Evolutionary conservation across 2,113 vertebrate genomes (phyloP).

Genomic region (Myiozetetes cayanensis): DNA sequence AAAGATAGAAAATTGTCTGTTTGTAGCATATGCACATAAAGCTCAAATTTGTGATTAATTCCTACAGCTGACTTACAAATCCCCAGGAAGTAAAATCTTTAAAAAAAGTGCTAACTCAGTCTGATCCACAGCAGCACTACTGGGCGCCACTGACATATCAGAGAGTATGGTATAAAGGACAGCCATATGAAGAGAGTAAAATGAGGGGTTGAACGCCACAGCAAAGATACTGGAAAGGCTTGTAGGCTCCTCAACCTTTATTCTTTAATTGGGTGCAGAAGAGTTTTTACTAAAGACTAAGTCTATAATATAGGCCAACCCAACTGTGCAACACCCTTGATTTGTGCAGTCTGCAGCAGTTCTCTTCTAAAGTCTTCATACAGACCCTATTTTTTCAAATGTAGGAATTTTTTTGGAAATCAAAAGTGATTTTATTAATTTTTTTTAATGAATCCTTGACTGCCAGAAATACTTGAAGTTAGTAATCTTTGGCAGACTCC

Average conservation of each 20-base stretch:
- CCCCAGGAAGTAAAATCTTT: background rate
- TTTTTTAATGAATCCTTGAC: slow-evolving; percentile 74
- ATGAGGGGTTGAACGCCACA: slow-evolving; percentile 72
- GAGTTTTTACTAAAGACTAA: slow-evolving; percentile 72
- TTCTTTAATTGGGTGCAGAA: slow-evolving; percentile 78
- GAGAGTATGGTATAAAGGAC: slow-evolving; percentile 44
- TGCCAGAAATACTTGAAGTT: slow-evolving; percentile 63
- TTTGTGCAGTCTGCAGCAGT: slow-evolving; percentile 67
- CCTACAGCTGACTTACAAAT: slow-evolving; percentile 6
- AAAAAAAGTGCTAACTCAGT: slow-evolving; percentile 28
- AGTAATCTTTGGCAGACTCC: slow-evolving; percentile 61
- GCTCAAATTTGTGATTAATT: slow-evolving; percentile 2
- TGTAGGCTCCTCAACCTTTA: slow-evolving; percentile 72
- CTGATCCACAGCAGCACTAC: slow-evolving; percentile 45
- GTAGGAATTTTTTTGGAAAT: slow-evolving; percentile 68
- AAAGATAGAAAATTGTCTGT: background rate
- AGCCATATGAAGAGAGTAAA: slow-evolving; percentile 64
- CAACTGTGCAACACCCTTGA: slow-evolving; percentile 77
- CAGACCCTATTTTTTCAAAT: slow-evolving; percentile 13
- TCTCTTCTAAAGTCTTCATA: slow-evolving; percentile 70
- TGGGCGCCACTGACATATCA: background rate
- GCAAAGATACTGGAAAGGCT: slow-evolving; percentile 70
- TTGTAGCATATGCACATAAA: background rate
- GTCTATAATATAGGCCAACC: slow-evolving; percentile 78
- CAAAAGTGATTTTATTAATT: slow-evolving; percentile 73